phyloP scores from a whole-genome alignment of 2,113 vertebrate genomes.

The Tragelaphus buxtoni region DNA sequence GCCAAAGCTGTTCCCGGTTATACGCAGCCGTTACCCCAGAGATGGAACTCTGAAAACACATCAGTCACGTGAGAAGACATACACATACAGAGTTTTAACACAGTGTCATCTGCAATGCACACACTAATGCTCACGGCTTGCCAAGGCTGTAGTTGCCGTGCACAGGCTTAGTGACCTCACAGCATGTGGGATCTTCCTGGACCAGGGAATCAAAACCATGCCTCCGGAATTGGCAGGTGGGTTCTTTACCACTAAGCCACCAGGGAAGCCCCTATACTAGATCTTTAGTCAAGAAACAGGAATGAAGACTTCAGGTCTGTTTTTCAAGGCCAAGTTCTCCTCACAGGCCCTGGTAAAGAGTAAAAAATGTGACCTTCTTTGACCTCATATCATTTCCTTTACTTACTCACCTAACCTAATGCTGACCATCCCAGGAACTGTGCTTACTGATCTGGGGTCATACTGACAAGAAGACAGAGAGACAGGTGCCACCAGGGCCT shows the following conservation, averaged over 20 bases:
- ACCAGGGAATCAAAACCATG: neutral
- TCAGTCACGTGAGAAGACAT: neutral
- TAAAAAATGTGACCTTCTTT: neutral
- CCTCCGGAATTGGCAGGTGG: neutral
- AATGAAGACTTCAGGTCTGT: neutral
- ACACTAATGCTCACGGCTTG: neutral
- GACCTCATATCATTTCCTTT: neutral
- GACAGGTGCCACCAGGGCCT: neutral
- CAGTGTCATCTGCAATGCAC: accelerated
- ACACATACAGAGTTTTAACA: neutral
- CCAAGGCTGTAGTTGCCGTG: neutral
- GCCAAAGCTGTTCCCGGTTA: slow-evolving; percentile 97
- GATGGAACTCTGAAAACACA: slow-evolving; percentile 82
- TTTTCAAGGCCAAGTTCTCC: neutral
- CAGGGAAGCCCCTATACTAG: neutral
- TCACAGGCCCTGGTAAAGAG: neutral
- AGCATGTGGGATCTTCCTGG: neutral
- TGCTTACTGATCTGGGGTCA: neutral
- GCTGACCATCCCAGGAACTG: neutral
- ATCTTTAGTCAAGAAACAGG: neutral
- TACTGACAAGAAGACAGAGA: neutral
- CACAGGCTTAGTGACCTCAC: neutral
- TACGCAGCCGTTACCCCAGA: slow-evolving; percentile 95
- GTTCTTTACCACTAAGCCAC: neutral
- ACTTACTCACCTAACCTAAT: neutral